phyloP scores from a whole-genome alignment of 2,888 invertebrate genomes.

The Aelia acuminata region DNA sequence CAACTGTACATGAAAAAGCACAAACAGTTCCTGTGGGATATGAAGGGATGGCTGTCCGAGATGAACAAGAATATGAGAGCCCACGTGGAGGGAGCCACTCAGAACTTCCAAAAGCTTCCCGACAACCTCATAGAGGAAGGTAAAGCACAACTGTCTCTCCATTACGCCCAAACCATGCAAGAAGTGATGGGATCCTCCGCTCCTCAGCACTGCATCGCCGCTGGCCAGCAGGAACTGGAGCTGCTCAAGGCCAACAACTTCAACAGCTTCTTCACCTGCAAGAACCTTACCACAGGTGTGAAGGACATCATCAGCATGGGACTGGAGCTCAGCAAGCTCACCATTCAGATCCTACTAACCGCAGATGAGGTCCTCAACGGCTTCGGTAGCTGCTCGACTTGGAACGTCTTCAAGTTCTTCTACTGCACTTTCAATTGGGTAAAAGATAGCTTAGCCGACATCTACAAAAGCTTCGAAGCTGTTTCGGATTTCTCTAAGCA shows the following conservation, averaged over 20 bases:
- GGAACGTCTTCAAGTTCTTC: constrained; percentile 39
- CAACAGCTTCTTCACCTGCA: background rate
- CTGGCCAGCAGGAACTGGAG: background rate
- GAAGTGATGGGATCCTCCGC: background rate
- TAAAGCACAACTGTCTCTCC: background rate
- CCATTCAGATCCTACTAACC: background rate
- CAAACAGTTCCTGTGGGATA: background rate
- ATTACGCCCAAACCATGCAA: background rate
- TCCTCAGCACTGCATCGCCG: background rate
- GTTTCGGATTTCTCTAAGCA: background rate
- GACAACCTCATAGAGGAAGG: background rate
- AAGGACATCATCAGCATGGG: background rate
- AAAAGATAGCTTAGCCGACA: background rate
- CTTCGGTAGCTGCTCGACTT: background rate
- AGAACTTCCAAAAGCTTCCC: background rate
- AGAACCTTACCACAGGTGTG: background rate
- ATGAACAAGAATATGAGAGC: background rate
- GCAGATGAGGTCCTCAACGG: background rate
- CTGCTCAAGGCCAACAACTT: background rate
- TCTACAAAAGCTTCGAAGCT: background rate
- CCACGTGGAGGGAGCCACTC: background rate
- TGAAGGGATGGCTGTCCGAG: background rate
- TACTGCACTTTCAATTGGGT: constrained; percentile 18
- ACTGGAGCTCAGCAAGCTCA: background rate
- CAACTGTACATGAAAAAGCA: background rate